Evolutionary conservation across 2,888 invertebrate genomes (phyloP).

Genomic region (Phytoseiulus persimilis): DNA sequence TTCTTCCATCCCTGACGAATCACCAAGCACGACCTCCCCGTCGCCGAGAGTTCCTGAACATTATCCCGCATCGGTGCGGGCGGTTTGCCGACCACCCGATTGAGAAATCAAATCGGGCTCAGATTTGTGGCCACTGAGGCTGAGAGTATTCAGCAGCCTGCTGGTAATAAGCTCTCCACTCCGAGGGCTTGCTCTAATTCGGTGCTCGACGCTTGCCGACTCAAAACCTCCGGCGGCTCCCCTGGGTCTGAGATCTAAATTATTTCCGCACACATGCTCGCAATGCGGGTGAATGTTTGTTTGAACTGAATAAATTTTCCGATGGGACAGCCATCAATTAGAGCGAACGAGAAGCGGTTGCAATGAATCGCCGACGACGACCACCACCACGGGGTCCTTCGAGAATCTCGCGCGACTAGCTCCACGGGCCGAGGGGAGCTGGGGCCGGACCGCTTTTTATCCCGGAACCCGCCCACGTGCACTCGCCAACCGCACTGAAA

Average conservation of each 20-base stretch:
- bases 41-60: not conserved
- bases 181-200: not conserved
- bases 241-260: not conserved
- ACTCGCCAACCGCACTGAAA: not conserved
- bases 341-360: no score
- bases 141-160: not conserved
- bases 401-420: no score
- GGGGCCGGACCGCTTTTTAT: no score
- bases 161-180: not conserved
- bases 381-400: no score
- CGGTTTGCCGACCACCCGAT: not conserved
- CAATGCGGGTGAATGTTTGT: no score
- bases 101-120: not conserved
- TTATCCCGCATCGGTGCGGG: not conserved
- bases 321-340: no score
- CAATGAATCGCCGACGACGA: no score
- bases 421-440: no score
- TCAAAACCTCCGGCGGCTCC: not conserved
- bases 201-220: not conserved
- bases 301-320: no score
- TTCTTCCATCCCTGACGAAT: not conserved
- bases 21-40: not conserved
- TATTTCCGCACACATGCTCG: not conserved
- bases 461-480: no score
- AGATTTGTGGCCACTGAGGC: not conserved